Percentiles rank a stretch among this genome's conserved stretches.
Conservation (phyloP, 2,797 vertebrate genomes). For the Pseudopleuronectes americanus region DNA sequence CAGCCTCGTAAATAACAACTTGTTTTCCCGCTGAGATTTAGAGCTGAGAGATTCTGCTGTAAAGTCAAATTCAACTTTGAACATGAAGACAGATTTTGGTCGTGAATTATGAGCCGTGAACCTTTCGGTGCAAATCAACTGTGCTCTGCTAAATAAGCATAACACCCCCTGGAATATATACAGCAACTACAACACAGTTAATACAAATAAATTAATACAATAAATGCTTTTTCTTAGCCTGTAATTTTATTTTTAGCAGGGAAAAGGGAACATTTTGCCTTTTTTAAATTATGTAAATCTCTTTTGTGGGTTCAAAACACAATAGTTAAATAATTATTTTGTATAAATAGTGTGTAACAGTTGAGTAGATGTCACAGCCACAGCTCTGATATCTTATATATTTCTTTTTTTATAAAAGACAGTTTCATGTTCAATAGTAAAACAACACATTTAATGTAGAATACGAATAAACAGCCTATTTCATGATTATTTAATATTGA, state of each 20-base stretch:
- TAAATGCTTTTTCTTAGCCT: no score
- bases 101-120: slow-evolving; percentile 32
- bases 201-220: not conserved
- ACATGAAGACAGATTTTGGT: slow-evolving; percentile 54
- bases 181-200: slow-evolving; percentile 15
- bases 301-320: not conserved
- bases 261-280: not conserved
- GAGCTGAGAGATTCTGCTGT: slow-evolving; percentile 64
- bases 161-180: slow-evolving; percentile 4
- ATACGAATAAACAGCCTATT: no score
- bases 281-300: not conserved
- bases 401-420: no score
- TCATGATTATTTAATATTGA: no score
- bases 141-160: slow-evolving; percentile 54
- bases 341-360: no score
- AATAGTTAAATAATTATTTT: not conserved
- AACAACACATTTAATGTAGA: no score
- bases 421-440: no score
- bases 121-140: slow-evolving; percentile 49
- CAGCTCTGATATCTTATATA: no score
- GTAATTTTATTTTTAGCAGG: not conserved
- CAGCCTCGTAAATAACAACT: slow-evolving; percentile 78
- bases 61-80: slow-evolving; percentile 73
- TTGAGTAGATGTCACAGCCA: no score
- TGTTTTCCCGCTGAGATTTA: slow-evolving; percentile 77